Percentiles rank a stretch among this genome's conserved stretches.
Conservation (phyloP, 2,113 vertebrate species). For the Solenodon paradoxus region DNA sequence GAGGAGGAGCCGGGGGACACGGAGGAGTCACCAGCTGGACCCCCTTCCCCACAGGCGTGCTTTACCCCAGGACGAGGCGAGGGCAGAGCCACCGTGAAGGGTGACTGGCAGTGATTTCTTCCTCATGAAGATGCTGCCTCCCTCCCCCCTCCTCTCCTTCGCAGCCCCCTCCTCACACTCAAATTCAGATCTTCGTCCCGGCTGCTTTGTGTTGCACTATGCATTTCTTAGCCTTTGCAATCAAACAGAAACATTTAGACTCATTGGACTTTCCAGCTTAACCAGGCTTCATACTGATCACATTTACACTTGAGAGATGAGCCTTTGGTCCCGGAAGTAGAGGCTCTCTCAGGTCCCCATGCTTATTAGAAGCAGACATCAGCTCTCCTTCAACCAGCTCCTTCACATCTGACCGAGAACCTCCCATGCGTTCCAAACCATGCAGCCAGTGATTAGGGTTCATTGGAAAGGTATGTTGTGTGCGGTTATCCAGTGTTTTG, state of each 20-base stretch:
- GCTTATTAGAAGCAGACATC: not conserved
- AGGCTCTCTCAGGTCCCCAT: too few relatives aligned
- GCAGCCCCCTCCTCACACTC: not conserved
- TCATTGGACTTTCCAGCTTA: not conserved
- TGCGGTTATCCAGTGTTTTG: slow-evolving; percentile 47
- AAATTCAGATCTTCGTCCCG: not conserved
- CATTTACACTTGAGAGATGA: not conserved
- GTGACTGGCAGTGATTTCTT: not conserved
- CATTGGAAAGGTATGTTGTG: not conserved
- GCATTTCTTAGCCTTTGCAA: not conserved
- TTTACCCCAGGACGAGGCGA: not conserved
- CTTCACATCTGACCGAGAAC: accelerated
- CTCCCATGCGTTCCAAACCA: accelerated
- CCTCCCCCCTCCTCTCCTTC: not conserved
- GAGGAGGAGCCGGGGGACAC: too few relatives aligned
- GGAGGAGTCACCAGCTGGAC: too few relatives aligned
- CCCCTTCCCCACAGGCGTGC: too few relatives aligned
- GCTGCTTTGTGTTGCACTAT: accelerated
- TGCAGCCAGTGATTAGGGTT: not conserved
- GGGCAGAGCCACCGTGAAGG: not conserved
- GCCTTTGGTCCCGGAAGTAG: too few relatives aligned
- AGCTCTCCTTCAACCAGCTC: not conserved
- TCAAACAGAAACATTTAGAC: not conserved
- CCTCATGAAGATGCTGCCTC: not conserved
- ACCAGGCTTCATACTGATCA: not conserved